Conservation (phyloP, 64 coral and sea anemone species). For the Stichodactyla helianthus region DNA sequence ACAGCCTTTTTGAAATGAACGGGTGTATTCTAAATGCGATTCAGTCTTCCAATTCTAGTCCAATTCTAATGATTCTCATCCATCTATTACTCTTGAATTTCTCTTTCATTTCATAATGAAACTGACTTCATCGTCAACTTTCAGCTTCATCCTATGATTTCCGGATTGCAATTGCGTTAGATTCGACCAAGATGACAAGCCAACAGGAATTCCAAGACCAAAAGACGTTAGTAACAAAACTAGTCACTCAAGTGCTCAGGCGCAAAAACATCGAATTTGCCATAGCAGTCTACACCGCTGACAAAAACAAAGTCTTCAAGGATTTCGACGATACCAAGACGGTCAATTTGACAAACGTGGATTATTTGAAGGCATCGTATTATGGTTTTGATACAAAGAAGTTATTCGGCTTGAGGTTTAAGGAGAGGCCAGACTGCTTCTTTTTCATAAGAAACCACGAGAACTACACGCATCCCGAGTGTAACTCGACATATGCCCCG, state of each 20-base stretch:
- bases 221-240: neutral
- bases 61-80: too few relatives aligned
- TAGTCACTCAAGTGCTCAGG: neutral
- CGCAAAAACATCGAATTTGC: neutral
- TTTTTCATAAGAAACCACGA: neutral
- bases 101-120: too few relatives aligned
- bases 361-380: neutral
- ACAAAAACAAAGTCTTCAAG: neutral
- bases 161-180: constrained; percentile 16
- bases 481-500: neutral
- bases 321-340: neutral
- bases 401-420: neutral
- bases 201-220: neutral
- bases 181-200: constrained; percentile 19
- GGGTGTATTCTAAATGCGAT: too few relatives aligned
- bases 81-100: too few relatives aligned
- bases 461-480: neutral
- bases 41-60: too few relatives aligned
- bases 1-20: too few relatives aligned
- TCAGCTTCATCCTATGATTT: neutral
- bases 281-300: neutral
- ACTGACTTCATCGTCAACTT: neutral
- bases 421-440: neutral
- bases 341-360: neutral
- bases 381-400: neutral